A percentile compares a stretch with the other conserved stretches of the same genome.
These are phyloP conservation scores for Indri indri DNA, from an alignment of 2,113 vertebrate genomes.

Conservation along the genomic window DNA sequence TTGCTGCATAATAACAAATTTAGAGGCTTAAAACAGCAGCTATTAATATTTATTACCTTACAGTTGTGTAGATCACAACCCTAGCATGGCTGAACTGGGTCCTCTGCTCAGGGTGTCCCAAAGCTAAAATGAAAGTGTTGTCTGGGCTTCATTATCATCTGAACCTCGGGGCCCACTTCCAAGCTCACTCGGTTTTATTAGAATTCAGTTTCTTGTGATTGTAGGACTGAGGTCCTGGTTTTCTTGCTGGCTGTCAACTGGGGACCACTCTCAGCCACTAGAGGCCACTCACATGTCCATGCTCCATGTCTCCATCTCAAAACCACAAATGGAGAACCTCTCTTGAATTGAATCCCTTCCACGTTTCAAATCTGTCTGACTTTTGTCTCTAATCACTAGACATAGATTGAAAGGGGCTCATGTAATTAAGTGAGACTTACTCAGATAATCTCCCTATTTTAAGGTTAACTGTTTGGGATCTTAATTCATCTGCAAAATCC, in stretches of 20 bases:
- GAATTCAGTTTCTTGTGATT: neutral
- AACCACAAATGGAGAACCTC: neutral
- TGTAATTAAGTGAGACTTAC: neutral
- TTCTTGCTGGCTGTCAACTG: neutral
- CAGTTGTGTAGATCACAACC: neutral
- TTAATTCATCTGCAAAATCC: conserved; percentile 22
- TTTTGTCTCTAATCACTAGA: neutral
- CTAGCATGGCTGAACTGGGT: neutral
- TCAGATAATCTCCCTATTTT: neutral
- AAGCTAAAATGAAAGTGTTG: neutral
- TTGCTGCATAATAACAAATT: neutral
- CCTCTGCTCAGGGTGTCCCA: neutral
- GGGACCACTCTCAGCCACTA: neutral
- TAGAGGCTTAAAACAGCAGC: neutral
- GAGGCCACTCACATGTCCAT: neutral
- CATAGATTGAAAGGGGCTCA: neutral
- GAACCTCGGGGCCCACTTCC: neutral
- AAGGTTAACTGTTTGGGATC: neutral
- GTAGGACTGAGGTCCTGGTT: neutral
- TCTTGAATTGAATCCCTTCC: neutral
- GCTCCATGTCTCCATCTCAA: neutral
- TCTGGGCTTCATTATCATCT: neutral
- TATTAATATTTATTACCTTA: neutral
- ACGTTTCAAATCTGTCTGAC: neutral
- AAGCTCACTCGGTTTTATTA: neutral